Base-by-base conservation (phyloP, 2,888 invertebrate genomes). In the Achlya flavicornis region DNA sequence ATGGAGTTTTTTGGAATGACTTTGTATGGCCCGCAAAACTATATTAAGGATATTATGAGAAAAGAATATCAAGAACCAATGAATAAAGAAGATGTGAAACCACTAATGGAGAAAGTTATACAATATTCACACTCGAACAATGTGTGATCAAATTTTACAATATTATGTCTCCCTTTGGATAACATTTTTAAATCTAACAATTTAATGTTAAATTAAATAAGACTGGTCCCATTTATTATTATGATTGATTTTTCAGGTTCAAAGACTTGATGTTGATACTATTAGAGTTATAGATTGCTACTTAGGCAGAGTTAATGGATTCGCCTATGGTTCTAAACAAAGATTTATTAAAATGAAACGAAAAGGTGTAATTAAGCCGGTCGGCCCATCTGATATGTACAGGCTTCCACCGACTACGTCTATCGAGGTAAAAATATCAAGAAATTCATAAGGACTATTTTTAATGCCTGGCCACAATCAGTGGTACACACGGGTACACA, bases 1-100 rank as follows among this genome's bases (percentile, higher is more conserved):
- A 95, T 95, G 94, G 94, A 95, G 73, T 95, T 94, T 80, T 94
- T 95, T 75, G 95, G 94, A 33, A 66, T 93, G 32, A 94, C 94
- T 59, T 70, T 77, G 38, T 92, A 88, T 73, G 95, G 95, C 1
- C 88, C 92, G 61, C 91, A 92, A 78, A 91, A 93, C 79, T 93
- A 92, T 62, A 85, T 94, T n/a, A 87, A 86, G 71, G 94, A 94
- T 77, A 75, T 86, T 57, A 79, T 94, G 79, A 87, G 82, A 64
- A 77, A 83, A 19, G 87, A 92, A 74, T 95, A 94, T 70, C 74
- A 83, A 64, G 94, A 94, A 76, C 95, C 95, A 4, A 75, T 67
- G 65, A 78, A 69, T 46, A 87, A 87, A 77, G 81, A 87, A 70
- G 87, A 89, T 38, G 88, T 92, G 48, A 71, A 82, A 69, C 78